phyloP scores from a whole-genome alignment of 2,113 vertebrate species.

The Balaeniceps rex region DNA sequence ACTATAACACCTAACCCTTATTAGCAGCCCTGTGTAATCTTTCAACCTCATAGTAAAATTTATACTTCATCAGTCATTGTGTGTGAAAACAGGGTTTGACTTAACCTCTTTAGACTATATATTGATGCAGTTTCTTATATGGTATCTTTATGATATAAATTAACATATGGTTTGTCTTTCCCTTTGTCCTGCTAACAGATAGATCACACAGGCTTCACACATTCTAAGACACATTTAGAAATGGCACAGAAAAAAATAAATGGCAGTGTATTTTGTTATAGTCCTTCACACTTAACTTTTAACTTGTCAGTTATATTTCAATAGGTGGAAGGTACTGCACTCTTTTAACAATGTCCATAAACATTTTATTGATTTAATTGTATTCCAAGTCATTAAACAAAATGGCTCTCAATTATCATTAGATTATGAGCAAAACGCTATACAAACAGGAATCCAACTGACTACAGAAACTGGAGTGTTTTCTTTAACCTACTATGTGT shows the following conservation, averaged over 20 bases:
- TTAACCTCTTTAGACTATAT: background rate
- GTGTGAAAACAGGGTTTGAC: background rate
- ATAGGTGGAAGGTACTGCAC: background rate
- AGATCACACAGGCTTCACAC: background rate
- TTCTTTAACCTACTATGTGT: background rate
- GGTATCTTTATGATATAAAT: background rate
- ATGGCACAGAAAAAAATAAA: background rate
- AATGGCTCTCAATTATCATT: background rate
- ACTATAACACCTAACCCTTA: background rate
- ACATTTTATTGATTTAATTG: constrained; percentile 26
- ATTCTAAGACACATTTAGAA: background rate
- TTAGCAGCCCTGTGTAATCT: background rate
- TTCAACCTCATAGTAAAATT: background rate
- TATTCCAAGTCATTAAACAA: constrained; percentile 28
- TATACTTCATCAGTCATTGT: background rate
- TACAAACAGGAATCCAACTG: background rate
- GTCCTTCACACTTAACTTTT: background rate
- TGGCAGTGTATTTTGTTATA: background rate
- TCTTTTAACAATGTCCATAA: background rate
- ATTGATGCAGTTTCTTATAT: background rate
- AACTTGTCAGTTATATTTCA: background rate
- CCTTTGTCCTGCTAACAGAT: background rate
- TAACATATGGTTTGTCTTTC: background rate
- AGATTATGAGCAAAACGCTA: constrained; percentile 12
- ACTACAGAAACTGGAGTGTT: background rate